Evolutionary conservation across 2,113 vertebrate genomes (phyloP).

Genomic region (Pachyramphus minor): DNA sequence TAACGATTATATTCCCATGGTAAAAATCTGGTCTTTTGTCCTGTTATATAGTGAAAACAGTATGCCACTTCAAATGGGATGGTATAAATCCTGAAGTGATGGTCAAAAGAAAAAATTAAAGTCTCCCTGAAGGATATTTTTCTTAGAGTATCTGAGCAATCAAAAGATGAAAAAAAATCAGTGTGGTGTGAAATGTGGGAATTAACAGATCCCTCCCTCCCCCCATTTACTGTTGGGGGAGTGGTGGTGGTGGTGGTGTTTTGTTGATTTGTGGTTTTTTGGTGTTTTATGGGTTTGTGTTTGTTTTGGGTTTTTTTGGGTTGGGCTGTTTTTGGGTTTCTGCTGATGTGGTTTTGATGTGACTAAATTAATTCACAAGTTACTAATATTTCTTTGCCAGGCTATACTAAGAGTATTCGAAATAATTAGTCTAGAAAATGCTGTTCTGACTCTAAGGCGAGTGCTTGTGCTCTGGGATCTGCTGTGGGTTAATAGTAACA

Average conservation of each 20-base stretch:
- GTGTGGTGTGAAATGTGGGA: background rate
- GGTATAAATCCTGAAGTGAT: background rate
- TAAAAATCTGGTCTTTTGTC: background rate
- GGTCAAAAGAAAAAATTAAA: background rate
- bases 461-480: background rate
- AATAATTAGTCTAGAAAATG: background rate
- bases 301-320: too few relatives aligned
- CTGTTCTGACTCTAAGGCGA: background rate
- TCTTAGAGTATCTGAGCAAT: background rate
- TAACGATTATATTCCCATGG: background rate
- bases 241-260: too few relatives aligned
- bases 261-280: background rate
- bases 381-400: background rate
- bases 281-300: too few relatives aligned
- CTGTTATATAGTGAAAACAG: background rate
- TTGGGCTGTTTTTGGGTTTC: background rate
- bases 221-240: background rate
- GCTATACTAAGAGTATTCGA: background rate
- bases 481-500: background rate
- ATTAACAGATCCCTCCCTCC: background rate
- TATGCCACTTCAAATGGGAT: background rate
- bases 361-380: background rate
- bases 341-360: background rate
- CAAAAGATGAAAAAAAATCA: background rate
- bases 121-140: background rate